Evolutionary conservation across 1,140 invertebrate genomes (phyloP).

Genomic region (Eupristina koningsbergeri): DNA sequence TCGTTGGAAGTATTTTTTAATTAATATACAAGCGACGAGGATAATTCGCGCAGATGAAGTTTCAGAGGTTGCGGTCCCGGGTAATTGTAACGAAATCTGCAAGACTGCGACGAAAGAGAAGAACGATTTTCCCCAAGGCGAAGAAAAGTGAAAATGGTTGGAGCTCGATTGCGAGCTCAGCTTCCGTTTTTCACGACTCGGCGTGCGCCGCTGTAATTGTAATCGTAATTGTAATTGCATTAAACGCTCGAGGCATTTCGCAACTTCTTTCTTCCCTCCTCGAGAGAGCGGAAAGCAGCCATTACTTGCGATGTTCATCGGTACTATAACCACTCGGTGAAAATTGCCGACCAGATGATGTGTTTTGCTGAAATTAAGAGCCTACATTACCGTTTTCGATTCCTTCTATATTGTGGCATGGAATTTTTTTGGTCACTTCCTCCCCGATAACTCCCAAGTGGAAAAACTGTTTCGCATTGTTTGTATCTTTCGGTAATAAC

Average conservation of each 20-base stretch:
- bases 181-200: not conserved
- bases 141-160: not conserved
- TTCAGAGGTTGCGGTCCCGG: no score
- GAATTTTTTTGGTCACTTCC: not conserved
- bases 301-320: not conserved
- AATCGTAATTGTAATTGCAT: no score
- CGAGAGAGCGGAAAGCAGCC: not conserved
- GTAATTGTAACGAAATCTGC: no score
- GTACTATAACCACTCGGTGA: not conserved
- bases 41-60: not conserved
- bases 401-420: not conserved
- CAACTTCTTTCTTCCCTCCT: not conserved
- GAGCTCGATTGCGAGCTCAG: not conserved
- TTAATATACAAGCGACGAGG: constrained; percentile 17
- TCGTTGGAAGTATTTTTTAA: constrained; percentile 46
- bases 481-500: not conserved
- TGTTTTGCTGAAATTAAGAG: not conserved
- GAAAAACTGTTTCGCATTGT: not conserved
- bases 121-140: no score
- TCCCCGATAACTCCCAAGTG: not conserved
- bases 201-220: not conserved
- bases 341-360: not conserved
- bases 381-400: no score
- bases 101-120: no score
- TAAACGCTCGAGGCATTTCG: no score